A percentile compares a stretch with the other conserved stretches of the same genome.
phyloP scores from a whole-genome alignment of 2,888 invertebrate genomes.

The Tipula vernalis region DNA sequence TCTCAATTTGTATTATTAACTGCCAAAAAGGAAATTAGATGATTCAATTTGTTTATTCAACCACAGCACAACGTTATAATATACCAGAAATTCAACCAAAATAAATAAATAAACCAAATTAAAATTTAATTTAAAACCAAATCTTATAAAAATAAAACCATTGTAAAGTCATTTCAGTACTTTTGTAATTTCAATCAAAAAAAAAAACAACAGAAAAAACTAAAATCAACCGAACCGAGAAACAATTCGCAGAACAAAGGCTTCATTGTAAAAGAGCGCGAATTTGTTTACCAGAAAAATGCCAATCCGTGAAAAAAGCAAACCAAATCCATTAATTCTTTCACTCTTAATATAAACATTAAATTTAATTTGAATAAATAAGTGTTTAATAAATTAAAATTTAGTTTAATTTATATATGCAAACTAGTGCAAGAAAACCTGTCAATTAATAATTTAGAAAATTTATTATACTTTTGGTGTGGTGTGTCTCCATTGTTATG shows the following conservation, averaged over 20 bases:
- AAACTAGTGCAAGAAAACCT: background rate
- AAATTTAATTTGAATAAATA: background rate
- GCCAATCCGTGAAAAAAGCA: background rate
- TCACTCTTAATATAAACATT: background rate
- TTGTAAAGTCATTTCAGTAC: background rate
- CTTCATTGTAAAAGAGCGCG: background rate
- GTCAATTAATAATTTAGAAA: background rate
- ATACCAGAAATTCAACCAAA: background rate
- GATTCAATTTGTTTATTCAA: background rate
- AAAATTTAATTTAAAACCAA: background rate
- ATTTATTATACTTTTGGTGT: background rate
- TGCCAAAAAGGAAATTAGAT: background rate
- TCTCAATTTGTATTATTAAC: conserved; percentile 4
- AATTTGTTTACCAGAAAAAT: background rate
- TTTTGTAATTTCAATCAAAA: background rate
- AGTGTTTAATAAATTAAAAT: background rate
- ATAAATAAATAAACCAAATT: background rate
- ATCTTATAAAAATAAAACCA: background rate
- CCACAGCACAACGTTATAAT: background rate
- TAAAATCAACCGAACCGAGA: background rate
- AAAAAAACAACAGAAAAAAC: background rate
- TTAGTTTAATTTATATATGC: background rate
- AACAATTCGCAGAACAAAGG: background rate
- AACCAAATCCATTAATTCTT: background rate
- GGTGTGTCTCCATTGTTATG: background rate